Evolutionary conservation across 92 coral and sea anemone genomes (phyloP), one percentile per base, ranked within the genome.

Genomic region (Blastomussa wellsi): DNA sequence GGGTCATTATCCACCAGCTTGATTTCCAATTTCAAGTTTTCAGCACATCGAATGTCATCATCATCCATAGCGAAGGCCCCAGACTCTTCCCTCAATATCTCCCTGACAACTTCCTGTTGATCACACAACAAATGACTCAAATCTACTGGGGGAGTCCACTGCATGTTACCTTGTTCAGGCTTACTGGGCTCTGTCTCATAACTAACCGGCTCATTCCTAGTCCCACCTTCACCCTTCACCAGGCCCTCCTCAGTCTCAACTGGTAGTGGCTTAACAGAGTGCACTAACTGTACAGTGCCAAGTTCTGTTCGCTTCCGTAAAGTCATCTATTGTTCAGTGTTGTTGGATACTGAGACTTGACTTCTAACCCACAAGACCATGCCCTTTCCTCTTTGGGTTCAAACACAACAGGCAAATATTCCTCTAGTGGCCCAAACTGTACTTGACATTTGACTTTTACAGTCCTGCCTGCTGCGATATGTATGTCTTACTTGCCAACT

Each of bases 21-120:
- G 38, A 87, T 87, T 48, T 91, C 83, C 65, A 91, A 47, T 72
- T 80, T 71, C 73, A 83, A 71, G 42, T 80, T 48, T 65, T 68
- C 86, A 44, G 79, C 87, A 75, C 73, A 74, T 32, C 86, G 88
- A 78, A 79, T 90, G 77, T 86, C 92, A 60, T 52, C 60, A 74
- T 82, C 90, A 62, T 81, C 68, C 29, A 41, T 70, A 13, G 93
- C 85, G 47, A 92, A 92, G 59, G 93, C 77, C n/a, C 86, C 79
- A 15, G 82, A 77, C 75, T 92, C 95, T 60, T 90, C 91, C 49
- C 84, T 81, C 31, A 92, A 78, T 87, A 92, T 90, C 64, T 72
- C 72, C 64, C 32, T 44, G 22, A 81, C 93, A 66, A 84, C 81
- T 8, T 44, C 52, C 72, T 74, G 78, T 67, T 90, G 91, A 10